Evolutionary conservation across 2,888 invertebrate genomes (phyloP).

Genomic region (Ypsolopha scabrella): DNA sequence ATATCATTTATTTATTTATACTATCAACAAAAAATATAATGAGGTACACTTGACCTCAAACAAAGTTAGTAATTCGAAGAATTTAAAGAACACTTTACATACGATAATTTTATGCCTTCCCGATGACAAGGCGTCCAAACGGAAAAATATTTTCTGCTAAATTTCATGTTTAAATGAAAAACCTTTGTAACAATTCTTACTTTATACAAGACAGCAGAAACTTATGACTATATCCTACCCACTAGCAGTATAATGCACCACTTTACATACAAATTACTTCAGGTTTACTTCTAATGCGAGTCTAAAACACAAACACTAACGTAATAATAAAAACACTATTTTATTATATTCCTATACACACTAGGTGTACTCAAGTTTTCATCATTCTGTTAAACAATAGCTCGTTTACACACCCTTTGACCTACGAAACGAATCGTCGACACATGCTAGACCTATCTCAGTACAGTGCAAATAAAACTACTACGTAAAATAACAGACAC

Average conservation of each 20-base stretch:
- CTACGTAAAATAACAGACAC: neutral
- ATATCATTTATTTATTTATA: neutral
- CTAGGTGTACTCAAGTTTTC: too few relatives aligned
- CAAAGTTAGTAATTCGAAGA: neutral
- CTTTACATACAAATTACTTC: neutral
- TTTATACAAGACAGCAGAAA: constrained; percentile 1
- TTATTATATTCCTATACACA: too few relatives aligned
- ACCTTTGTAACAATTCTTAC: neutral
- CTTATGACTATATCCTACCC: constrained; percentile 2
- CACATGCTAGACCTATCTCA: neutral
- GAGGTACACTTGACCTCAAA: neutral
- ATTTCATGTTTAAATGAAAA: neutral
- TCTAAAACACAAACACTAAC: neutral
- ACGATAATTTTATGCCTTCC: too few relatives aligned
- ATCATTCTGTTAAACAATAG: too few relatives aligned
- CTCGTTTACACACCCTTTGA: too few relatives aligned
- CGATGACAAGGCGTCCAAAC: neutral
- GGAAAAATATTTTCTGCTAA: neutral
- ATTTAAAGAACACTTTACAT: too few relatives aligned
- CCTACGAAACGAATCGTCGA: neutral
- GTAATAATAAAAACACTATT: too few relatives aligned
- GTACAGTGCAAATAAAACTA: neutral
- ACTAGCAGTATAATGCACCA: neutral
- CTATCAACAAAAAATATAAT: constrained; percentile 1
- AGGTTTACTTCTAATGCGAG: neutral